phyloP scores from a whole-genome alignment of 2,113 vertebrate genomes.

The Prionailurus bengalensis region DNA sequence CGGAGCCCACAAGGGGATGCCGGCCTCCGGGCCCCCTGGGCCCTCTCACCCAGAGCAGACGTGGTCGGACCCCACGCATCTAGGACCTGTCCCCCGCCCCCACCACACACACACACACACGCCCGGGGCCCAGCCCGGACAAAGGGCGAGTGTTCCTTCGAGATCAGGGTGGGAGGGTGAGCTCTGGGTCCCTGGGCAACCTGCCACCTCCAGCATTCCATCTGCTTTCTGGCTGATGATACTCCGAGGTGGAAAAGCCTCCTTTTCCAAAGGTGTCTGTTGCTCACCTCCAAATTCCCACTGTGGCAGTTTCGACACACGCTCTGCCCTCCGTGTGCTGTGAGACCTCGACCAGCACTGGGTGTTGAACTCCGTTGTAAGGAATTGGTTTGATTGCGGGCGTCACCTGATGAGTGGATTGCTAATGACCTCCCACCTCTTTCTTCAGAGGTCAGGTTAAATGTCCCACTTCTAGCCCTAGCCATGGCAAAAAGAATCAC shows the following conservation, averaged over 20 bases:
- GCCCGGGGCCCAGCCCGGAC: neutral
- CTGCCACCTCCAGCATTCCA: accelerated
- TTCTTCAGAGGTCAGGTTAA: neutral
- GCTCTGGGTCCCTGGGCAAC: neutral
- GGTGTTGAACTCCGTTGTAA: neutral
- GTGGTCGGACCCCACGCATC: neutral
- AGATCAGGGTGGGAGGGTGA: neutral
- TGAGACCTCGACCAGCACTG: accelerated
- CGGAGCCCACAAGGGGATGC: neutral
- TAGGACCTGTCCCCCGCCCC: neutral
- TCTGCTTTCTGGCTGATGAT: neutral
- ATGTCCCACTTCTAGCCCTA: neutral
- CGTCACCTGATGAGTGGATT: no score
- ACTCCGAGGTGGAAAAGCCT: neutral
- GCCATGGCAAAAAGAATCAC: neutral
- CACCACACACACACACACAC: accelerated
- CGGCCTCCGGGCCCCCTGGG: neutral
- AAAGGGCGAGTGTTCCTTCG: neutral
- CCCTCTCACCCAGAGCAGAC: neutral
- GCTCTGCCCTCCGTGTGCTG: accelerated
- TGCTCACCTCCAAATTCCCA: accelerated
- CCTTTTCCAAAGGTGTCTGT: neutral
- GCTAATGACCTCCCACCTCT: neutral
- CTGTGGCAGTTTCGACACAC: neutral
- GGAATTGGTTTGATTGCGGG: neutral